These are phyloP conservation scores for Nebria brevicollis DNA, from an alignment of 2,888 invertebrate genomes.

Conservation along the genomic window DNA sequence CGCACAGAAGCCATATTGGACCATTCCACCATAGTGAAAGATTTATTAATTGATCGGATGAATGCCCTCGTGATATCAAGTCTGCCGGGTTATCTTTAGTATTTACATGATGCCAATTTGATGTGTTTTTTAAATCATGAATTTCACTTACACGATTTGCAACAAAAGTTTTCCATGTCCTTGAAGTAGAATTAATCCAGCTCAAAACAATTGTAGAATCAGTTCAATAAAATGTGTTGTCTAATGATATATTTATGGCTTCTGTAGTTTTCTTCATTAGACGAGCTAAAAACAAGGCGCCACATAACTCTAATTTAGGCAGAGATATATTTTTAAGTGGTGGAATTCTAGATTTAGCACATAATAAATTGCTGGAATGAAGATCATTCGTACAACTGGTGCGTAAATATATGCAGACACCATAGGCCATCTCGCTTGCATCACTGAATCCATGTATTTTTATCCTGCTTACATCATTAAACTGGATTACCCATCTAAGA, in stretches of 20 bases:
- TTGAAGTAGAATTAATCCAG: conserved; percentile 42
- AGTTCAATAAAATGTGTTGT: conserved; percentile 33
- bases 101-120: conserved; percentile 34
- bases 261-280: conserved; percentile 13
- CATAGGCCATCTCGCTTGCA: conserved; percentile 27
- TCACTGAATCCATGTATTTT: conserved; percentile 30
- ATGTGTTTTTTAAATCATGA: conserved; percentile 26
- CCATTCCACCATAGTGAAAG: conserved; percentile 41
- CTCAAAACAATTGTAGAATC: conserved; percentile 48
- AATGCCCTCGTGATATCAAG: conserved; percentile 28
- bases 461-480: neutral
- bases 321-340: conserved; percentile 26
- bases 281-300: conserved; percentile 18
- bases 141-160: conserved; percentile 48
- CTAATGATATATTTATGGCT: no score
- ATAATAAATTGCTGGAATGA: conserved; percentile 17
- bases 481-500: neutral
- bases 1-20: conserved; percentile 9
- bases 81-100: conserved; percentile 38
- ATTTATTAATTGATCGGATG: neutral
- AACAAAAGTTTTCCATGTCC: conserved; percentile 48
- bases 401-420: conserved; percentile 25
- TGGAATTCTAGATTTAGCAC: conserved; percentile 25
- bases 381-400: neutral
- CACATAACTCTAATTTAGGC: conserved; percentile 21